Conservation (phyloP, 2,113 vertebrate species). For the Mobula hypostoma region DNA sequence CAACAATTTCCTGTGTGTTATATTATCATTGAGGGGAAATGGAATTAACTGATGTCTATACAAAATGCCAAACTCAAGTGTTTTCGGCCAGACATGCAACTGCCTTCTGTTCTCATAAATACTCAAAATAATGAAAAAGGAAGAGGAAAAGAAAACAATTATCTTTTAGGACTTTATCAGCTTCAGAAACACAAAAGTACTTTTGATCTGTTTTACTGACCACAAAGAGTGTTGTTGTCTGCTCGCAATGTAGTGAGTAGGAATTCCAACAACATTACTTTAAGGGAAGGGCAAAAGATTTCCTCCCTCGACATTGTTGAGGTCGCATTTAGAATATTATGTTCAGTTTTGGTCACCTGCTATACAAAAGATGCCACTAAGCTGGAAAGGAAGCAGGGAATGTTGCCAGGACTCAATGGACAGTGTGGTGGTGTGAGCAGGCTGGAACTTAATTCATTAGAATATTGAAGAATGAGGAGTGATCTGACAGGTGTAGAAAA, state of each 20-base stretch:
- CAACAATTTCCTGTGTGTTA: slow-evolving; percentile 5
- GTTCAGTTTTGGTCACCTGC: no score
- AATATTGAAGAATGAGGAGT: no score
- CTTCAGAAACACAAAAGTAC: not conserved
- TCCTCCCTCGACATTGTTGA: no score
- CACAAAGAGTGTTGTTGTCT: not conserved
- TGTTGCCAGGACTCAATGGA: no score
- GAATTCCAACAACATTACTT: not conserved
- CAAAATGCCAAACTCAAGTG: not conserved
- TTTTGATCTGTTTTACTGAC: not conserved
- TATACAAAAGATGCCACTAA: no score
- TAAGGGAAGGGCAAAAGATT: no score
- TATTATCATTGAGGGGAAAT: not conserved
- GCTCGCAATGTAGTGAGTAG: not conserved
- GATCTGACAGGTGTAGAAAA: no score
- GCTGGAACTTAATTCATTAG: no score
- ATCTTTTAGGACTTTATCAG: not conserved
- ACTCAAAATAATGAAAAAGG: not conserved
- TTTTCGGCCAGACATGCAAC: not conserved
- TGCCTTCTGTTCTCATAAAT: not conserved
- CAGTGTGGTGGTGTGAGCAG: no score
- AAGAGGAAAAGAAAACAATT: not conserved
- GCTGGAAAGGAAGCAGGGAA: no score
- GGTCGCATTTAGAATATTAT: no score
- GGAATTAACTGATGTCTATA: not conserved